Percentiles rank a stretch among this genome's conserved stretches.
Conservation (phyloP, 2,113 vertebrate genomes). For the Sorex fumeus region DNA sequence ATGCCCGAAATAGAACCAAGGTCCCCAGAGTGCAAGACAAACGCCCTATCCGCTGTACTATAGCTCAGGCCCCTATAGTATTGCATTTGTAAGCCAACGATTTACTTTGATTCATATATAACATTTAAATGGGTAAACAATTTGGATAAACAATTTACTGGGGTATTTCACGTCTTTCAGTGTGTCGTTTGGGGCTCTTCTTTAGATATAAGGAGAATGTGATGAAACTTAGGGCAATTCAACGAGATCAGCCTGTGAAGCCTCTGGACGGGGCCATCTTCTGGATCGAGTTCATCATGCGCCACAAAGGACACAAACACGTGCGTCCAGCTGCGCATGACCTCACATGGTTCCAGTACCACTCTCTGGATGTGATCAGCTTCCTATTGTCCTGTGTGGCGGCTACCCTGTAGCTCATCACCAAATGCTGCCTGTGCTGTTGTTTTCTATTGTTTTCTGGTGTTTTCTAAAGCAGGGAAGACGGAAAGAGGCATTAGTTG, state of each 20-base stretch:
- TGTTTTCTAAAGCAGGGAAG: conserved; percentile 77
- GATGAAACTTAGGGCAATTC: conserved; percentile 90
- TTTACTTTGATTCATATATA: too few species aligned
- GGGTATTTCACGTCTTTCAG: not conserved
- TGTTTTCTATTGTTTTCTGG: too few species aligned
- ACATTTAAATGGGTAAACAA: too few species aligned
- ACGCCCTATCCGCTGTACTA: too few species aligned
- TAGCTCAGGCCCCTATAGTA: too few species aligned
- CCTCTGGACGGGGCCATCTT: conserved; percentile 92
- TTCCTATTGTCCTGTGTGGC: conserved; percentile 86
- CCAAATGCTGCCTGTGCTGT: conserved; percentile 86
- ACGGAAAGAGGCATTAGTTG: conserved; percentile 82
- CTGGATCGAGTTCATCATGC: conserved; percentile 94
- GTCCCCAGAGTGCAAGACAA: too few species aligned
- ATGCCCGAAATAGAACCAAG: too few species aligned
- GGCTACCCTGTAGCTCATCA: conserved; percentile 74
- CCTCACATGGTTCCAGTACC: conserved; percentile 94
- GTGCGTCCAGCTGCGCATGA: conserved; percentile 90
- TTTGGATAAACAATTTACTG: too few species aligned
- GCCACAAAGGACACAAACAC: conserved; percentile 93
- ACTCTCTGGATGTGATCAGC: conserved; percentile 90
- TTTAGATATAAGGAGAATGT: conserved; percentile 91
- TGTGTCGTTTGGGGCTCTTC: not conserved
- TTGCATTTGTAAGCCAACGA: too few species aligned
- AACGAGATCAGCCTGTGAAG: conserved; percentile 91